Evolutionary conservation across 2,888 invertebrate species (phyloP), one percentile per base, ranked within the genome.

Genomic region (Cryptocheilus praepositus): DNA sequence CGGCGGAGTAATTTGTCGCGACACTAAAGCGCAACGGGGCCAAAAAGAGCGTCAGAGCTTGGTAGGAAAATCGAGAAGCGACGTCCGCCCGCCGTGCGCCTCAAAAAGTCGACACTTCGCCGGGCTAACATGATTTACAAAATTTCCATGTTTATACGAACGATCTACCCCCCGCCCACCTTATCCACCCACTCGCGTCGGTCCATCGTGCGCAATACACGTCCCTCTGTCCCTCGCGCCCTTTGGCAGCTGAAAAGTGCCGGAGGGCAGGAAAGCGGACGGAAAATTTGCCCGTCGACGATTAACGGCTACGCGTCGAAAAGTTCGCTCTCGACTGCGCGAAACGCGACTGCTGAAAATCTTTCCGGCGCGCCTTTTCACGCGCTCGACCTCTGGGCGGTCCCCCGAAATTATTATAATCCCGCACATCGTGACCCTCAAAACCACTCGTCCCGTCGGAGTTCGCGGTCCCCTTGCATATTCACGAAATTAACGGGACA

Each of bases 101-200:
- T 77, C 63, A 75, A 71, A 75, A 78, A 72, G 73, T 46, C 70
- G 75, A 71, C 79, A 68, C 77, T 78, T 72, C 46, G 62, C 64
- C 61, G 61, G n/a, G 57, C 65, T 84, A 83, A 83, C 82, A 79
- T 80, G 82, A 83, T 83, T 83, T 80, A 74, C 74, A 58, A 80
- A 83, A 83, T 83, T 82, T 83, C 81, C 84, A 84, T 84, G 84
- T 84, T 84, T 84, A 83, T 84, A 79, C 76, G 77, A 62, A 58
- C 70, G 61, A 64, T 54, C 63, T 64, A 57, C 69, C 65, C 67
- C 72, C 63, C 64, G 74, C 69, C 36, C 8, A 36, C 36, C 36
- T 36, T 36, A 36, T 36, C 36, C 36, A 36, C 36, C 36, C 36
- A 36, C 36, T 36, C 36, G 36, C 36, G 43, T 64, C 63, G 65